Evolutionary conservation across 2,888 invertebrate species (phyloP).

Genomic region (Drosophila maculinotata): DNA sequence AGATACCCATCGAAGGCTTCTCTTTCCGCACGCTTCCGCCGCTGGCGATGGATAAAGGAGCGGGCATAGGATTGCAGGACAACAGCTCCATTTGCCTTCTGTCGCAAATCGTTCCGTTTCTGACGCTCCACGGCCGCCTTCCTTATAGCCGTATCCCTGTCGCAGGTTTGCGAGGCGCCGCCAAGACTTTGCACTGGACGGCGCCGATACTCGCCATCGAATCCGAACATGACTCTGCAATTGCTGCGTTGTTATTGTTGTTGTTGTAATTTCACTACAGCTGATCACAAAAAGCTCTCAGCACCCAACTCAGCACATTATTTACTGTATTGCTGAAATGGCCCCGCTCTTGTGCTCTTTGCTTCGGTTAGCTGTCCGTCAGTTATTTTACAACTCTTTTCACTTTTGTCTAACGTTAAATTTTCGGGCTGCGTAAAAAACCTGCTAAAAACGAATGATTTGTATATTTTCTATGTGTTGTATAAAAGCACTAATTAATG

Average conservation of each 20-base stretch:
- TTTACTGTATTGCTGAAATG: slow-evolving; percentile 20
- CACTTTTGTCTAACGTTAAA: slow-evolving; percentile 42
- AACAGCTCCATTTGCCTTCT: slow-evolving; percentile 90
- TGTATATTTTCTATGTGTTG: slow-evolving; percentile 67
- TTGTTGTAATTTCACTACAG: slow-evolving; percentile 53
- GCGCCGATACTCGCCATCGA: slow-evolving; percentile 95
- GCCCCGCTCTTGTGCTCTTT: not conserved
- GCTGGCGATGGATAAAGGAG: slow-evolving; percentile 90
- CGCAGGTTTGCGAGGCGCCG: slow-evolving; percentile 91
- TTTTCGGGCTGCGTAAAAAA: slow-evolving; percentile 66
- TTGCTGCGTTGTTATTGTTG: slow-evolving; percentile 27
- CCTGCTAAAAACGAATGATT: slow-evolving; percentile 64
- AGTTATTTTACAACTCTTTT: slow-evolving; percentile 15
- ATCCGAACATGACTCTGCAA: slow-evolving; percentile 88
- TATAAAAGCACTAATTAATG: slow-evolving; percentile 44
- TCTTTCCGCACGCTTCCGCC: slow-evolving; percentile 89
- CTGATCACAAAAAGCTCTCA: slow-evolving; percentile 42
- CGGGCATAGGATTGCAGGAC: slow-evolving; percentile 93
- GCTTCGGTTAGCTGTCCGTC: too few species aligned
- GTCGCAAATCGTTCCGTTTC: slow-evolving; percentile 93
- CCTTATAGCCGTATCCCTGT: slow-evolving; percentile 88
- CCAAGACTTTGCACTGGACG: slow-evolving; percentile 95
- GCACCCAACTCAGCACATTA: slow-evolving; percentile 54
- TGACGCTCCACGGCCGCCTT: slow-evolving; percentile 94
- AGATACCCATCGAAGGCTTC: slow-evolving; percentile 88